Conservation (phyloP, 1,140 invertebrate genomes). For the Palaemon carinicauda region DNA sequence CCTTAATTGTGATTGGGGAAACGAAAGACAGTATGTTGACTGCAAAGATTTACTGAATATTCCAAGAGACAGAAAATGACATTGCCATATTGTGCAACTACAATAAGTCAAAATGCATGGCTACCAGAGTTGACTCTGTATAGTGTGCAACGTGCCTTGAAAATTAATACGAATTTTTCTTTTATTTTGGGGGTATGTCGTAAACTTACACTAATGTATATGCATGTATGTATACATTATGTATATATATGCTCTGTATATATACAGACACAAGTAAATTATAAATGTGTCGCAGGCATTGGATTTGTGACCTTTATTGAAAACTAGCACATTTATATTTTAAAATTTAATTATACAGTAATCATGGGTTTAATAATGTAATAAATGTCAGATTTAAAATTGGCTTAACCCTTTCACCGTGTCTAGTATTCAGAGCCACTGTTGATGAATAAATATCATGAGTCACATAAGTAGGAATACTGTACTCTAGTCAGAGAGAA, state of each 20-base stretch:
- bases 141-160: conserved; percentile 45
- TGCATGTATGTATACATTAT: background rate
- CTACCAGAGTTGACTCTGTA: conserved; percentile 31
- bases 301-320: too few species aligned
- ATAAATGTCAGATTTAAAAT: too few species aligned
- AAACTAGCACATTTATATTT: too few species aligned
- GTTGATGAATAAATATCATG: too few species aligned
- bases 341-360: too few species aligned
- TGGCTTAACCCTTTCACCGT: too few species aligned
- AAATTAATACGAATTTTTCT: background rate
- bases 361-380: too few species aligned
- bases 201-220: background rate
- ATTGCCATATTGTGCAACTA: conserved; percentile 15
- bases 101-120: conserved; percentile 25
- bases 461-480: too few species aligned
- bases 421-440: too few species aligned
- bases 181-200: background rate
- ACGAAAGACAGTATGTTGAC: background rate
- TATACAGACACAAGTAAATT: too few species aligned
- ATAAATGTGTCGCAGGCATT: too few species aligned
- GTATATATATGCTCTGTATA: background rate
- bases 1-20: background rate
- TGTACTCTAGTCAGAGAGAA: too few species aligned
- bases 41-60: background rate
- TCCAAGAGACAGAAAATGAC: background rate